phyloP scores from a whole-genome alignment of 2,113 vertebrate genomes.

The Syngnathus scovelli region DNA sequence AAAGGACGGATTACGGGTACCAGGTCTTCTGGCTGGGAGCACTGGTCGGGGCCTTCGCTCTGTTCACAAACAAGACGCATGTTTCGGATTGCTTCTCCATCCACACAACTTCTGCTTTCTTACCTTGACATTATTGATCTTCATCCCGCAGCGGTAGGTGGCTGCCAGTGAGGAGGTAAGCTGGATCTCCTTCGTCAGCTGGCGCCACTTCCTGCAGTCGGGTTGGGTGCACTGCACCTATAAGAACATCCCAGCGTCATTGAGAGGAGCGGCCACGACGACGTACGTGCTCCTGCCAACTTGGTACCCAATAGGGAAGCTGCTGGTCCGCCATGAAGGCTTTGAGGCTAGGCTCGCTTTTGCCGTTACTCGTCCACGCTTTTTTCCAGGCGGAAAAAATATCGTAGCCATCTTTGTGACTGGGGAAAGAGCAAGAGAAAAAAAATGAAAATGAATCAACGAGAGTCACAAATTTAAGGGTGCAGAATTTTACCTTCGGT shows the following conservation, averaged over 20 bases:
- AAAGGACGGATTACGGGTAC: conserved; percentile 60
- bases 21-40: conserved; percentile 90
- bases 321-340: conserved; percentile 98
- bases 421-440: conserved; percentile 42
- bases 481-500: conserved; percentile 79
- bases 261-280: background rate
- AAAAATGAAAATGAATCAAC: background rate
- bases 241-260: background rate
- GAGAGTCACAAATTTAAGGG: background rate
- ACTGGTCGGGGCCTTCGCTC: conserved; percentile 85
- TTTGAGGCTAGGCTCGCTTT: conserved; percentile 95
- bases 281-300: background rate
- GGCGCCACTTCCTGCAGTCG: conserved; percentile 92
- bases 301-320: conserved; percentile 91
- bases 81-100: background rate
- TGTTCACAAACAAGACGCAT: conserved; percentile 50
- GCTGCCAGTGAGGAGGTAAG: conserved; percentile 83
- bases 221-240: conserved; percentile 91
- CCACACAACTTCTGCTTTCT: background rate
- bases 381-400: conserved; percentile 90
- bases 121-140: conserved; percentile 86
- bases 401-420: conserved; percentile 97
- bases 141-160: conserved; percentile 89
- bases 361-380: conserved; percentile 95
- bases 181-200: conserved; percentile 92